Evolutionary conservation across 2,888 invertebrate genomes (phyloP), one percentile per base, ranked within the genome.

Genomic region (Caenorhabditis sinica): DNA sequence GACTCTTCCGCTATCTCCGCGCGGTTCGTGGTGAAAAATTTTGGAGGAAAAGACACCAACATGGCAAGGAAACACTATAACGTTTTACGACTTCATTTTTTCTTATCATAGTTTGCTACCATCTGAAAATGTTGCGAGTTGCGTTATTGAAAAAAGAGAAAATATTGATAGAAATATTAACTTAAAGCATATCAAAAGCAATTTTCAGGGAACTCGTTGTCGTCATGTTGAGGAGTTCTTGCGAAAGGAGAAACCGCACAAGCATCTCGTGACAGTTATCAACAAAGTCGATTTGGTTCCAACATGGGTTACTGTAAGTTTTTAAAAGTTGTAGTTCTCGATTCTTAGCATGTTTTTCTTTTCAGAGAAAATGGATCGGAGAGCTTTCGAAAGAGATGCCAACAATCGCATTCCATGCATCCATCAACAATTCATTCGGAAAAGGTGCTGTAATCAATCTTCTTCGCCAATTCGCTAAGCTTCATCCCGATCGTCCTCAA

Each of bases 391-490:
- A 95, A 17, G 97, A 98, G 93, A 97, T 97, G 93, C 99, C 99
- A 6, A 99, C 99, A 0, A 95, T 99, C 90, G 98, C 98, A 0
- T 99, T 99, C 93, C 98, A 98, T 94, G 97, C 99, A 0, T 98
- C 97, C n/a, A 94, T 99, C 86, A 97, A 96, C 51, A 98, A 99
- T 94, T 97, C 98, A 0, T 99, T 99, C 94, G 99, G 96, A 71
- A 99, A 99, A 94, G 98, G 98, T 20, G 96, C 98, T 0, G 94
- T 99, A 6, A 98, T 99, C 76, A 97, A 97, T 94, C 94, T 99
- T 43, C 94, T 99, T 56, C 95, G 99, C 28, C 99, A 99, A 93
- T 96, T 99, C 94, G 96, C 95, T 0, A 97, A 97, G 93, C 94
- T 99, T 17, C 99, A 99, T 92, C 94, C 95, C 82, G 98, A 99